These are phyloP conservation scores for Diadema setosum DNA, from an alignment of 35 echinoderm and acorn worm species.

Conservation along the genomic window DNA sequence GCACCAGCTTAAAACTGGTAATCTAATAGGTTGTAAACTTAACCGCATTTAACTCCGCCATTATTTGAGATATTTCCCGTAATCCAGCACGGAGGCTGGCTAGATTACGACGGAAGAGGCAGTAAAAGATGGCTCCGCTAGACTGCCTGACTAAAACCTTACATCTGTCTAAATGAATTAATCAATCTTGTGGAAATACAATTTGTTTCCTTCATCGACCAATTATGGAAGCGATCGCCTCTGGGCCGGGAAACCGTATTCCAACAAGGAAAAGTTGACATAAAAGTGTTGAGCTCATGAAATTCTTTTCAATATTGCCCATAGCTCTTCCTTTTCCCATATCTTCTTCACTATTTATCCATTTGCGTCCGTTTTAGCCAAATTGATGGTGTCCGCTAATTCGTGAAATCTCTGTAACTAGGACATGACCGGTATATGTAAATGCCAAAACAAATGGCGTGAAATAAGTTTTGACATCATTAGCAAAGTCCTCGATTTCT, in stretches of 20 bases:
- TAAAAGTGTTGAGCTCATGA: too few relatives aligned
- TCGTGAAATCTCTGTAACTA: too few relatives aligned
- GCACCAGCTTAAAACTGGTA: slow-evolving; percentile 25
- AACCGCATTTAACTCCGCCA: slow-evolving; percentile 9
- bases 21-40: slow-evolving; percentile 23
- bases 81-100: slow-evolving; percentile 9
- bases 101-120: neutral
- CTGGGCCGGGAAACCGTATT: neutral
- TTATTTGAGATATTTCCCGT: slow-evolving; percentile 4
- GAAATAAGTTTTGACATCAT: too few relatives aligned
- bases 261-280: too few relatives aligned
- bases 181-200: neutral
- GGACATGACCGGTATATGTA: too few relatives aligned
- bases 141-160: neutral
- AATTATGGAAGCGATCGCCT: neutral
- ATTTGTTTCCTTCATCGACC: neutral
- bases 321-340: too few relatives aligned
- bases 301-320: too few relatives aligned
- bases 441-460: too few relatives aligned
- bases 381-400: too few relatives aligned
- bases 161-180: slow-evolving; percentile 11
- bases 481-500: too few relatives aligned
- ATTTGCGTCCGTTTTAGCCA: too few relatives aligned
- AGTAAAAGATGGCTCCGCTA: neutral
- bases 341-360: too few relatives aligned